Conservation (phyloP, 2,888 invertebrate species). For the Tiphia femorata region DNA sequence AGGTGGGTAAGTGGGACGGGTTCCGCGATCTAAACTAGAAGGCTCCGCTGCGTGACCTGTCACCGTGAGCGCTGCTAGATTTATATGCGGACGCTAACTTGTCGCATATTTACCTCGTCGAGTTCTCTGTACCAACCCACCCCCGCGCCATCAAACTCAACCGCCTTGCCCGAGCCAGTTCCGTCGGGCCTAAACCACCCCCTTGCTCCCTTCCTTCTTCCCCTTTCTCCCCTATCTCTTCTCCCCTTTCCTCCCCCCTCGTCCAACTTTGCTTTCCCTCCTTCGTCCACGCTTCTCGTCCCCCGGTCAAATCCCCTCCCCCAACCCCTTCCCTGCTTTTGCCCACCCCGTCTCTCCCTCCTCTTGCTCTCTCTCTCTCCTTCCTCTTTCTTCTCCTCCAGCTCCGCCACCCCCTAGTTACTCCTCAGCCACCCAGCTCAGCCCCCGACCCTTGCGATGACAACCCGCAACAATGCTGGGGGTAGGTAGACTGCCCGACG, state of each 20-base stretch:
- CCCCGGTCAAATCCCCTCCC: constrained; percentile 1
- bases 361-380: constrained; percentile 9
- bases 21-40: constrained; percentile 47
- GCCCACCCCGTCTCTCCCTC: constrained; percentile 12
- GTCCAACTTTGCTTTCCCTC: constrained; percentile 18
- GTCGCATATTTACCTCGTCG: constrained; percentile 66
- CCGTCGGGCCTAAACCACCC: too few species aligned
- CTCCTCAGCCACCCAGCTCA: constrained; percentile 32
- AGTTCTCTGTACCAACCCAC: constrained; percentile 15
- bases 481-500: constrained; percentile 52
- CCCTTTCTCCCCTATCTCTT: constrained; percentile 7
- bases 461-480: constrained; percentile 46
- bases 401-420: constrained; percentile 15
- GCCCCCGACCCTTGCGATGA: constrained; percentile 48
- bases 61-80: constrained; percentile 66
- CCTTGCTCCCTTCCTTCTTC: constrained; percentile 22
- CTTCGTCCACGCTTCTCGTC: constrained; percentile 15
- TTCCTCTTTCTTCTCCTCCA: constrained; percentile 18
- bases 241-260: constrained; percentile 17
- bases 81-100: constrained; percentile 68
- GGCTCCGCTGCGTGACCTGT: constrained; percentile 67
- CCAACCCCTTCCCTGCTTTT: constrained; percentile 16
- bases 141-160: constrained; percentile 28
- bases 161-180: too few species aligned
- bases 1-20: constrained; percentile 39